Conservation (phyloP, 2,888 invertebrate species). For the Melinaea menophilus region DNA sequence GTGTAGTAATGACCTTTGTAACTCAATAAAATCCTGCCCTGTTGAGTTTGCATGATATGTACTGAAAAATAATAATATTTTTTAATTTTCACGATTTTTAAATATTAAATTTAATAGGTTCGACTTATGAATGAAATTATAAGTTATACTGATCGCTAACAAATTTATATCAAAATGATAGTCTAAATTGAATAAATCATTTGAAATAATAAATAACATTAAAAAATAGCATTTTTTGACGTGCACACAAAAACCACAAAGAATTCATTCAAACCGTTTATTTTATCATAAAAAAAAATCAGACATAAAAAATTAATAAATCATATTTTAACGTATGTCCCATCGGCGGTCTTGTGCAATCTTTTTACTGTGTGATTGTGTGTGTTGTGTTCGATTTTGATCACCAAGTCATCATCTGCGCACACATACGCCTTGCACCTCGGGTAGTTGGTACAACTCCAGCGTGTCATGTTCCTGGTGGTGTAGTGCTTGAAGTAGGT, state of each 20-base stretch:
- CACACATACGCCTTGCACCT: slow-evolving; percentile 38
- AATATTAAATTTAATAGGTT: no score
- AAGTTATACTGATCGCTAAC: no score
- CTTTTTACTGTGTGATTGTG: slow-evolving; percentile 28
- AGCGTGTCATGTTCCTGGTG: slow-evolving; percentile 22
- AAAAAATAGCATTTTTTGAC: no score
- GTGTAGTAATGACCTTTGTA: slow-evolving; percentile 33
- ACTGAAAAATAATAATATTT: slow-evolving; percentile 14
- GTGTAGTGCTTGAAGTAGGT: slow-evolving; percentile 37
- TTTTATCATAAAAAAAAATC: background rate
- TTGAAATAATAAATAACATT: no score
- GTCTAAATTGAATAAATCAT: no score
- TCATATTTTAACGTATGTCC: slow-evolving; percentile 26
- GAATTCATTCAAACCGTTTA: no score
- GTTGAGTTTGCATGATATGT: slow-evolving; percentile 26
- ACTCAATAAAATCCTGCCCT: slow-evolving; percentile 38
- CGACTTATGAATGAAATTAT: no score
- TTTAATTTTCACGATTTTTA: background rate
- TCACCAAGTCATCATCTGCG: slow-evolving; percentile 31
- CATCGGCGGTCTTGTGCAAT: slow-evolving; percentile 20
- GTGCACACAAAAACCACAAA: no score
- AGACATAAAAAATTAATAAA: background rate
- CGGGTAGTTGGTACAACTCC: slow-evolving; percentile 41
- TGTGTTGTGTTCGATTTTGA: slow-evolving; percentile 12
- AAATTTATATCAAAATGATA: no score